These are phyloP conservation scores for Plemyria rubiginata DNA, from an alignment of 2,888 invertebrate genomes.

Conservation along the genomic window DNA sequence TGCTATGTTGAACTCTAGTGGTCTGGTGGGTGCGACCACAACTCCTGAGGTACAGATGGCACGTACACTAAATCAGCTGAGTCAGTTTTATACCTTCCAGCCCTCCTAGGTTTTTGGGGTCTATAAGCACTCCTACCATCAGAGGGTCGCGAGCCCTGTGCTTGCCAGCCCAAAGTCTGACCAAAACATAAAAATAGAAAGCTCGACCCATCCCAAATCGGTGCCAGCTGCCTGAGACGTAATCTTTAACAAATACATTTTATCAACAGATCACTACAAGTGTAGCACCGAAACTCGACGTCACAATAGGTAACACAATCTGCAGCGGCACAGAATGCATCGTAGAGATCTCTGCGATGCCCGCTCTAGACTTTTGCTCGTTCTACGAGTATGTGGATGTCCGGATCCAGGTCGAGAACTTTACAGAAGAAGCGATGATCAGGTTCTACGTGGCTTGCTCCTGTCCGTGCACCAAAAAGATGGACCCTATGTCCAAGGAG, in stretches of 20 bases:
- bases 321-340: constrained; percentile 41
- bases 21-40: no score
- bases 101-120: no score
- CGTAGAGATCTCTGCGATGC: constrained; percentile 45
- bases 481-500: constrained; percentile 63
- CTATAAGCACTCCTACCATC: no score
- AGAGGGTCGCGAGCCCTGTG: no score
- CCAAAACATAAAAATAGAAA: no score
- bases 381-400: constrained; percentile 23
- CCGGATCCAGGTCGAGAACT: constrained; percentile 43
- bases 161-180: no score
- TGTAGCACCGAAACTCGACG: constrained; percentile 8
- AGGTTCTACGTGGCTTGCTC: constrained; percentile 69
- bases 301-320: not conserved
- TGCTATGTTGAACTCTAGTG: no score
- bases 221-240: no score
- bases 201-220: no score
- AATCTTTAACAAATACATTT: not conserved
- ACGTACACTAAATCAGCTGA: no score
- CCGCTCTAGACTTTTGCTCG: constrained; percentile 59
- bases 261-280: not conserved
- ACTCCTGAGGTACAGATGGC: no score
- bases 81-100: no score
- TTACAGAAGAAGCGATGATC: constrained; percentile 50
- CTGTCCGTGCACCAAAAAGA: constrained; percentile 58